A percentile compares a stretch with the other conserved stretches of the same genome.
These are phyloP conservation scores for Triplophysa tibetana DNA, from an alignment of 2,113 vertebrate species.

Conservation along the genomic window DNA sequence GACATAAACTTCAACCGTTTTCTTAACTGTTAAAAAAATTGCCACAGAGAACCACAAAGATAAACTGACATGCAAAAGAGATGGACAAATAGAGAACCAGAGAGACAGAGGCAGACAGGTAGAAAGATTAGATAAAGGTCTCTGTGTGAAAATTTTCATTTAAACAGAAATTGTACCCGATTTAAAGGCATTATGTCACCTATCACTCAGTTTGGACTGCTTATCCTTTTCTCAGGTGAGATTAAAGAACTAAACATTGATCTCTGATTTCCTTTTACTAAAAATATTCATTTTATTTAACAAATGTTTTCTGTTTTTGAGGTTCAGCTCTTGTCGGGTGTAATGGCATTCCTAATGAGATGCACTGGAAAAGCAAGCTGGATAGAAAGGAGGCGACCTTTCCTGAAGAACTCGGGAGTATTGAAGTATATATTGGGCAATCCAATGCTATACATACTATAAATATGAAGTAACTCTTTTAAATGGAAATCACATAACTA, in stretches of 20 bases:
- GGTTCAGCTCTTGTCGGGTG: neutral
- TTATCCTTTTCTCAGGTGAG: constrained; percentile 36
- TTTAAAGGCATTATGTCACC: neutral
- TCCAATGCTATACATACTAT: neutral
- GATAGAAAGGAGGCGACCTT: neutral
- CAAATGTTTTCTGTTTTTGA: neutral
- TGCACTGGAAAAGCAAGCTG: neutral
- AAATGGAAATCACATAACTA: neutral
- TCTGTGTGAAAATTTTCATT: neutral
- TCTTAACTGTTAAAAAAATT: neutral
- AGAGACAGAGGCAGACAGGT: neutral
- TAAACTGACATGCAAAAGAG: neutral
- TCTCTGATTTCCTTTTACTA: neutral
- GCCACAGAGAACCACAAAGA: neutral
- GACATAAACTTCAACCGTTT: neutral
- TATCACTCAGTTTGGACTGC: constrained; percentile 8
- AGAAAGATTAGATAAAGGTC: neutral
- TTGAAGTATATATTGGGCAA: neutral
- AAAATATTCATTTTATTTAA: neutral
- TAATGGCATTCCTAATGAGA: neutral
- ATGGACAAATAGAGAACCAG: neutral
- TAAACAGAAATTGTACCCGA: neutral
- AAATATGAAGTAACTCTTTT: neutral
- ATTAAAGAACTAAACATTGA: neutral
- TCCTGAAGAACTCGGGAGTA: neutral